Evolutionary conservation across 2,113 vertebrate genomes (phyloP).

Genomic region (Pterocles gutturalis): DNA sequence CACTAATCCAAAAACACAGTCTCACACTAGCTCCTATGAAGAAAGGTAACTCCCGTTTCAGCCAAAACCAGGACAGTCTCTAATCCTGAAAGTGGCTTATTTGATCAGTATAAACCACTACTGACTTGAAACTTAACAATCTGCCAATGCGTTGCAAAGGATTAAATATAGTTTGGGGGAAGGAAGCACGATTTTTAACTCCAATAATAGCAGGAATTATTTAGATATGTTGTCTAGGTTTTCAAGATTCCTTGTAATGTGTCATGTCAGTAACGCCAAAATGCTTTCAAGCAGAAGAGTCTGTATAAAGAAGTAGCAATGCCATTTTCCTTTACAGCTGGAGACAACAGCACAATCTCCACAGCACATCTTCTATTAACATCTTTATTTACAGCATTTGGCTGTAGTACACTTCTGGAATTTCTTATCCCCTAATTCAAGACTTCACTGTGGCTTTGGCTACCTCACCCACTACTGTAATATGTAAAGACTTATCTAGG

Average conservation of each 20-base stretch:
- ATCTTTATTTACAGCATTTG: background rate
- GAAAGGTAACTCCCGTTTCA: too few species aligned
- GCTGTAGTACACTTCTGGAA: background rate
- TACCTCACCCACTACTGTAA: conserved; percentile 34
- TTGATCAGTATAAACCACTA: background rate
- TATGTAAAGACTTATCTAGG: conserved; percentile 42
- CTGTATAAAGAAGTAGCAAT: background rate
- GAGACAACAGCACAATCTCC: background rate
- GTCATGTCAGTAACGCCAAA: background rate
- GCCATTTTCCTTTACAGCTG: background rate
- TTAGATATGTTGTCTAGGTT: background rate
- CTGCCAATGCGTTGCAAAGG: background rate
- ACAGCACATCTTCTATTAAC: background rate
- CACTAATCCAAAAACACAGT: too few species aligned
- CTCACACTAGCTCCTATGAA: too few species aligned
- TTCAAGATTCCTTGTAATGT: background rate
- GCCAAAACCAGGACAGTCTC: background rate
- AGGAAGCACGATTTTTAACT: background rate
- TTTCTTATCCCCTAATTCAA: background rate
- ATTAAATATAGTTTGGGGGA: background rate
- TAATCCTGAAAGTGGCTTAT: conserved; percentile 22
- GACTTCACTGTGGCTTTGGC: conserved; percentile 7
- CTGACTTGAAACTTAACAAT: background rate
- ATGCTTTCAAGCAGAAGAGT: background rate
- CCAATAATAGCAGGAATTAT: background rate